Base-by-base conservation (phyloP, 2,797 vertebrate genomes). In the Botia kubotai region DNA sequence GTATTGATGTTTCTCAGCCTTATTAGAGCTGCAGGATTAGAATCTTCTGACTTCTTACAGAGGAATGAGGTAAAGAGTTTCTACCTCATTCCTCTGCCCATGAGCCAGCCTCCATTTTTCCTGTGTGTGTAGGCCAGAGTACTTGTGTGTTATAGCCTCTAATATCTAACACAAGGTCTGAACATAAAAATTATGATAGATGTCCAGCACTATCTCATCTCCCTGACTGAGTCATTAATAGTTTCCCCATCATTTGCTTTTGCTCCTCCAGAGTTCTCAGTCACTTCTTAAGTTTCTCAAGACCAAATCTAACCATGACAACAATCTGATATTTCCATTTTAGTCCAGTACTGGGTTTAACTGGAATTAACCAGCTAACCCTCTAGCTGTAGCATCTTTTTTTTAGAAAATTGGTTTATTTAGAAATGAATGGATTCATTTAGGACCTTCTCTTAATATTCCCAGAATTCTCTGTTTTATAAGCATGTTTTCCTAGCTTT, bases 161-260 rank as follows among this genome's bases (percentile, higher is more conserved):
- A 58, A 19, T 48, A 62, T 82, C 48, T 77, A 66, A 5, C 26
- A 63, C 50, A 57, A 48, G n/a, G 39, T 68, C 26, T 33, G 14
- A 72, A 72, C 43, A 23, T 78, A 23, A 50, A 66, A 68, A 77
- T 67, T 77, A 77, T 58, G 36, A 19, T 21, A 33, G 13, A 50
- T 77, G 8, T 39, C 26, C 53, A 19, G 29, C 23, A 57, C 26
- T 77, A 4, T 50, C 33, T 67, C 26, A 57, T 82, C 52, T 17
- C 53, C 23, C 36, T 19, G 14, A 55, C 52, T 60, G 16, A 73
- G 33, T 78, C 60, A 58, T 77, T 80, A 43, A 76, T 77, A 26
- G 10, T 73, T 66, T 78, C 23, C 53, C 39, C 66, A 78, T 69
- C 16, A 23, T 60, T 58, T 48, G 39, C 53, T 77, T 26, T 66